Evolutionary conservation across 2,113 vertebrate species (phyloP), one percentile per base, ranked within the genome.

Genomic region (Thamnophis sirtalis): DNA sequence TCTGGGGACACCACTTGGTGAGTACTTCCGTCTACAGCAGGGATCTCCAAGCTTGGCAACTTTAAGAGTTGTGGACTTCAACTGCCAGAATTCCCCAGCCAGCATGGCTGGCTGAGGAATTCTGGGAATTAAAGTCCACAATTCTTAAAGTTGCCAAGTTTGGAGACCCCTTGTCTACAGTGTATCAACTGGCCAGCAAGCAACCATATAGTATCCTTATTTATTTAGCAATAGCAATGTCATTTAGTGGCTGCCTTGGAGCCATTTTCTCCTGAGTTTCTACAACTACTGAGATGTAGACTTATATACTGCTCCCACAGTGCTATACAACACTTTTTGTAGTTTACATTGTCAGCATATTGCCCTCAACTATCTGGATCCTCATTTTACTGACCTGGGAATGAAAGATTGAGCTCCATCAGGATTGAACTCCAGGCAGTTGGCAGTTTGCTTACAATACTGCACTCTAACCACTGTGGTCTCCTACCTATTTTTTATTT

Each of bases 1-100:
- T 99, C 99, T 21, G 99, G 99, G 87, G 99, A 99, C 96, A 99
- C 98, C 95, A 99, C 99, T 0, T 99, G 98, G 99, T 99, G 96
- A 98, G 98, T 92, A 92, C 0, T 3, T 87, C 73, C 89, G 8
- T 50, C 58, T 19, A n/a, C 3, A 0, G 1, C 43, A 43, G 43
- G 43, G 43, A 43, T 43, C 43, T 43, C 43, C 43, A 43, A 43
- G 43, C 43, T 43, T 43, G 43, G 43, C 43, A 43, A 43, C 43
- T 43, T 43, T 43, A 43, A 43, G 43, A 43, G 43, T 43, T 43
- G 43, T 43, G 43, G 43, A 43, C 43, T 43, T 43, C 43, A 43
- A 43, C 43, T 43, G 43, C 43, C 43, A 43, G 43, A 43, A 43
- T 43, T 43, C 43, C 43, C 43, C 43, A 43, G 43, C 43, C 43